Base-by-base conservation (phyloP, 2,888 invertebrate species). In the Drosophila anomalipes region DNA sequence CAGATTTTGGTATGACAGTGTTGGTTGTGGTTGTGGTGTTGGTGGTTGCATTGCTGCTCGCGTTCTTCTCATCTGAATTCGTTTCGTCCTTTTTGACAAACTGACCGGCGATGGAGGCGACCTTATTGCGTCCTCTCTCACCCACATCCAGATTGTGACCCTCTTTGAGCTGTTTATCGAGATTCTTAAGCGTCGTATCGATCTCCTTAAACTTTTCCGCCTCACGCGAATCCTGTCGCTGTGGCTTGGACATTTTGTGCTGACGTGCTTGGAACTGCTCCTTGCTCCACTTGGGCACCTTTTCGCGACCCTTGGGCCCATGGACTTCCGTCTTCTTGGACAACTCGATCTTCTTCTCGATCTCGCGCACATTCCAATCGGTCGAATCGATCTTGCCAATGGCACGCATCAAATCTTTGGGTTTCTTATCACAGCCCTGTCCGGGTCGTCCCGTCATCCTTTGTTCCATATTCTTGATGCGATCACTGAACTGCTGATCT, bases 311-410 rank as follows among this genome's bases (percentile, higher is more conserved):
- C 86, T 94, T 93, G 5, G 91, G 89, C 26, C 93, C 93, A 14
- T 91, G 92, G 63, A 92, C 91, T 82, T 94, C 94, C 0, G 93
- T 93, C 75, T 93, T 93, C 70, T 93, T 93, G 1, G 93, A 94
- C 82, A 95, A 94, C 67, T 96, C 96, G 39, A 98, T 98, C 93
- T 98, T 98, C 92, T 97, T 96, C 91, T 98, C 98, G 37, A 98
- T 97, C 93, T 97, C 96, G 82, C 97, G 96, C 41, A 98, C 96
- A 93, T 98, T 98, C 98, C 98, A 98, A 93, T 98, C 98, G 69
- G 95, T 96, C 72, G 96, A 96, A 91, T 98, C 97, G 79, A 98
- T 97, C 94, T 97, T 97, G 62, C 98, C 98, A 73, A 98, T 97
- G 53, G 98, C 97, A 75, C 98, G 95, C 93, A 97, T 94, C 74